Evolutionary conservation across 2,113 vertebrate species (phyloP).

Genomic region (Nansenia antarctica): DNA sequence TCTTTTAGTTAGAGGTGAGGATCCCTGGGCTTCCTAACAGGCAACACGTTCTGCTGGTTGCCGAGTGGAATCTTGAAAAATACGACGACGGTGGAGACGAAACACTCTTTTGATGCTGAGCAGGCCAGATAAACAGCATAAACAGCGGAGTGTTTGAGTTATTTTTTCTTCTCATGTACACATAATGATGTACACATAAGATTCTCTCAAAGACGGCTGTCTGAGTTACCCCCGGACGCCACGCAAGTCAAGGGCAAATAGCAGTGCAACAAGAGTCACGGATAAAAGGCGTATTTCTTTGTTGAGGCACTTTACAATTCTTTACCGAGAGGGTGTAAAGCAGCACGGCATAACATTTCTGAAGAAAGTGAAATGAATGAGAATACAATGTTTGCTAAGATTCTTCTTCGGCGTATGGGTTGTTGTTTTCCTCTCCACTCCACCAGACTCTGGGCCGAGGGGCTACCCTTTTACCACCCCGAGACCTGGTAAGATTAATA

Average conservation of each 20-base stretch:
- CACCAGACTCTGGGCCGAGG: too few species aligned
- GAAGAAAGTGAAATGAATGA: conserved; percentile 29
- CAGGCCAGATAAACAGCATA: not conserved
- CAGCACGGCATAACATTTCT: conserved; percentile 44
- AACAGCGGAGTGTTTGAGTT: conserved; percentile 20
- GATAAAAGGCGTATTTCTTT: too few species aligned
- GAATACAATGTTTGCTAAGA: too few species aligned
- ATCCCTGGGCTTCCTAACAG: not conserved
- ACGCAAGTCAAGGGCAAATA: conserved; percentile 52
- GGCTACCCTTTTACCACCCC: too few species aligned
- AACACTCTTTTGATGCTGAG: not conserved
- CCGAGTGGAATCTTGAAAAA: not conserved
- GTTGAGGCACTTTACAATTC: not conserved
- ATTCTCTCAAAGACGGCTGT: conserved; percentile 19
- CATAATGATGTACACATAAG: too few species aligned
- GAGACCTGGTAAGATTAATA: too few species aligned
- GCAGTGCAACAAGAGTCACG: conserved; percentile 52
- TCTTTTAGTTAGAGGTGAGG: not conserved
- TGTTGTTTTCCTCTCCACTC: too few species aligned
- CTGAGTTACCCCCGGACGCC: conserved; percentile 39
- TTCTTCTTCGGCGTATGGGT: too few species aligned
- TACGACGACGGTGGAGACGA: not conserved
- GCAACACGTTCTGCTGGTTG: not conserved
- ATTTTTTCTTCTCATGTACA: conserved; percentile 17
- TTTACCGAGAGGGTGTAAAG: too few species aligned